Base-by-base conservation (phyloP, 1,140 invertebrate genomes). In the Pissodes strobi region DNA sequence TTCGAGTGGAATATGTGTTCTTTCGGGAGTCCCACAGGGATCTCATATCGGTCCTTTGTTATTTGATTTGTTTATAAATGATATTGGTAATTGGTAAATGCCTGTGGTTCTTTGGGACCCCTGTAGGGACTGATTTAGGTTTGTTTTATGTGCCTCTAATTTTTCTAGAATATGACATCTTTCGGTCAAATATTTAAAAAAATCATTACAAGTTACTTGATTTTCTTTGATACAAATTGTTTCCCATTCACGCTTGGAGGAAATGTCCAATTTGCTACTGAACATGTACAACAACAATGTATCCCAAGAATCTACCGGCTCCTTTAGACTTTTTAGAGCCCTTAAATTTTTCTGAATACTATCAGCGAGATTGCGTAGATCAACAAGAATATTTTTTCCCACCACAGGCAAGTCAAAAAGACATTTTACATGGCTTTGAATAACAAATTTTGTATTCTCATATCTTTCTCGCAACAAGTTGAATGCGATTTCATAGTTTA, bases 221-320 rank as follows among this genome's bases (percentile, higher is more conserved):
- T 34, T n/a, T 34, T 34, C n/a, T 8, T 34, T 6, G 30, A 34
- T 34, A n/a, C n/a, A n/a, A n/a, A n/a, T n/a, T n/a, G 30, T 8
- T 34, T 34, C n/a, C n/a, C 30, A 34, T 8, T 34, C 30, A 34
- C 6, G 30, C n/a, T n/a, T n/a, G 6, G n/a, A 34, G n/a, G n/a
- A 8, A 8, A 34, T 34, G 30, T n/a, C n/a, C n/a, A n/a, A n/a
- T n/a, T n/a, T n/a, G n/a, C n/a, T n/a, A n/a, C n/a, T n/a, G n/a
- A n/a, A 8, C 30, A 64, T 10, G 30, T 64, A 45, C 21, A 64
- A 62, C 18, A 72, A 58, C 0, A 76, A 61, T 0, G 72, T 72
- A 19, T 70, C 67, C 57, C 74, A 76, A 1, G 71, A n/a, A 4
- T 69, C 69, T 37, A n/a, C n/a, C n/a, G n/a, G n/a, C n/a, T n/a